Conservation (phyloP, 2,113 vertebrate genomes). For the Orycteropus afer region DNA sequence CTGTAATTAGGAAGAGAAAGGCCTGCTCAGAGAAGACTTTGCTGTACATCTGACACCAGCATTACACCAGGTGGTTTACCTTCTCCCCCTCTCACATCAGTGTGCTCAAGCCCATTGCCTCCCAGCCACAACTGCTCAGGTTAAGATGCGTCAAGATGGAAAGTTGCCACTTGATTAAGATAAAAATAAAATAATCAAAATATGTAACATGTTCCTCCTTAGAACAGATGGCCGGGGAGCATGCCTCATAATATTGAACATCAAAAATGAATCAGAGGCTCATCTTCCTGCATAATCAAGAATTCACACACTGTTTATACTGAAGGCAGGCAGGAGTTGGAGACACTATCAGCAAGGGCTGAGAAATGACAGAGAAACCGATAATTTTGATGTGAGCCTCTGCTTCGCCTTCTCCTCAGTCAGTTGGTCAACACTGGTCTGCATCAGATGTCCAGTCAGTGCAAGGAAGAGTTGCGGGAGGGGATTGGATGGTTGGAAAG, state of each 20-base stretch:
- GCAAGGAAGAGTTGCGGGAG: too few relatives aligned
- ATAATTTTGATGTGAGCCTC: accelerated
- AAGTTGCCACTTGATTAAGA: conserved; percentile 73
- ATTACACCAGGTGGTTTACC: conserved; percentile 22
- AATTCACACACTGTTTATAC: conserved; percentile 48
- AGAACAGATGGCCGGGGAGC: conserved; percentile 75
- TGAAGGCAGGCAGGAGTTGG: not conserved
- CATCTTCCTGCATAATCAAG: conserved; percentile 66
- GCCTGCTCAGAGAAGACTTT: conserved; percentile 46
- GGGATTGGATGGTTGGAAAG: not conserved
- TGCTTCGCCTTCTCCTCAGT: not conserved
- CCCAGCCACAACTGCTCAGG: conserved; percentile 55
- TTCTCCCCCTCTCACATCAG: not conserved
- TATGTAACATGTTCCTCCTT: conserved; percentile 21
- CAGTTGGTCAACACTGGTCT: not conserved
- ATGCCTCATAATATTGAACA: conserved; percentile 56
- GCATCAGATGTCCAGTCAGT: not conserved
- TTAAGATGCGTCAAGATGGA: conserved; percentile 48
- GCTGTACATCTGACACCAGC: conserved; percentile 35
- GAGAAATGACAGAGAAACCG: conserved; percentile 10
- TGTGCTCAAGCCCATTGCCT: not conserved
- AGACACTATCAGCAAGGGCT: not conserved
- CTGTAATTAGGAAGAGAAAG: conserved; percentile 77
- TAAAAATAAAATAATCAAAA: conserved; percentile 67
- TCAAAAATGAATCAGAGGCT: conserved; percentile 76